phyloP scores from a whole-genome alignment of 2,888 invertebrate genomes.

The Perizoma flavofasciatum region DNA sequence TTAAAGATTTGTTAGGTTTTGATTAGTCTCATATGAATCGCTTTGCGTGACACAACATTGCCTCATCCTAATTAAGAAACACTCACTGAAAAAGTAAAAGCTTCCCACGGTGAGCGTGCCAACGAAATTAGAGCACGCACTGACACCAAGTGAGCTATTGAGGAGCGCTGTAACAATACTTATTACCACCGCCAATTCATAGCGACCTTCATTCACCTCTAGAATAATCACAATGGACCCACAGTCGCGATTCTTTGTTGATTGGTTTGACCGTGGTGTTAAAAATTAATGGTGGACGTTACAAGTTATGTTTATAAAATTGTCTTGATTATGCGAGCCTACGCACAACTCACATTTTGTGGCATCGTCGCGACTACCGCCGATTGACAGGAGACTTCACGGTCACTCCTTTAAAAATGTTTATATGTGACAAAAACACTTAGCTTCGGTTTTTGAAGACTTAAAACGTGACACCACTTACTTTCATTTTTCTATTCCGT shows the following conservation, averaged over 20 bases:
- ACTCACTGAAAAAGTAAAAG: slow-evolving; percentile 55
- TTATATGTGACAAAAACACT: not conserved
- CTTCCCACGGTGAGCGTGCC: slow-evolving; percentile 70
- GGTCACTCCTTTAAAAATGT: no score
- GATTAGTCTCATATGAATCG: slow-evolving; percentile 3
- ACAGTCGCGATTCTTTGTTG: slow-evolving; percentile 46
- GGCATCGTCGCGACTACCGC: no score
- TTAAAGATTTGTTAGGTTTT: not conserved
- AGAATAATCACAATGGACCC: slow-evolving; percentile 33
- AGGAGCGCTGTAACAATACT: slow-evolving; percentile 60
- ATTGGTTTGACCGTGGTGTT: slow-evolving; percentile 42
- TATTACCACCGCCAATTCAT: slow-evolving; percentile 46
- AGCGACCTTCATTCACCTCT: slow-evolving; percentile 46
- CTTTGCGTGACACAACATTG: slow-evolving; percentile 26
- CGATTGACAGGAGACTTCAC: no score
- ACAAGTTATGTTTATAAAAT: not conserved
- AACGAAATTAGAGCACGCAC: slow-evolving; percentile 68
- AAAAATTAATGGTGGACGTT: slow-evolving; percentile 5
- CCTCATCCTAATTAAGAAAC: slow-evolving; percentile 55
- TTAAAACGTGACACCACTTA: not conserved
- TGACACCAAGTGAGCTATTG: slow-evolving; percentile 68
- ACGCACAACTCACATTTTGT: not conserved
- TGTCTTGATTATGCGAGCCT: not conserved
- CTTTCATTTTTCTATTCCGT: slow-evolving; percentile 39
- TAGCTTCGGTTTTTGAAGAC: not conserved